A percentile compares a stretch with the other conserved stretches of the same genome.
Conservation (phyloP, 2,888 invertebrate species). For the Drosophila meridionalis region DNA sequence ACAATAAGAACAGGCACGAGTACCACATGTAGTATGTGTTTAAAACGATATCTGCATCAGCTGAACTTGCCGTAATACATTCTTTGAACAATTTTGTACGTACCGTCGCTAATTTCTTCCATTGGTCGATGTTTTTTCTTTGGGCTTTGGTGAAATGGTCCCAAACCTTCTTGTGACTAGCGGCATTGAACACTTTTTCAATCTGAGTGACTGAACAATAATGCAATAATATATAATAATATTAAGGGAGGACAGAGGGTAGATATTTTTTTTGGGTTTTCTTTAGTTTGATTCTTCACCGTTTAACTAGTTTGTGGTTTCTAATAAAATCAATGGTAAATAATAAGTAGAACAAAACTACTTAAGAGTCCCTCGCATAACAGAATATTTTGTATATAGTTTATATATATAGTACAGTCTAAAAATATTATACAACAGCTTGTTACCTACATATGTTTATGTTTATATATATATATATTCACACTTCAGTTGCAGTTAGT, state of each 20-base stretch:
- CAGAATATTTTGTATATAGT: conserved; percentile 43
- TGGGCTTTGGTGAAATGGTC: conserved; percentile 99
- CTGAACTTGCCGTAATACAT: conserved; percentile 63
- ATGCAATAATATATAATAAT: conserved; percentile 85
- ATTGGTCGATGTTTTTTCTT: conserved; percentile 98
- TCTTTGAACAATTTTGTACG: conserved; percentile 84
- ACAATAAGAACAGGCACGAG: conserved; percentile 33
- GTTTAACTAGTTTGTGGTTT: conserved; percentile 57
- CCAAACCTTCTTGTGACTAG: conserved; percentile 99
- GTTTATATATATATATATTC: conserved; percentile 31
- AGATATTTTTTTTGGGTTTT: conserved; percentile 59
- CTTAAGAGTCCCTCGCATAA: conserved; percentile 69
- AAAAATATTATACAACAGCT: conserved; percentile 60
- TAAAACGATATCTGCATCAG: conserved; percentile 47
- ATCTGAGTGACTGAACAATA: conserved; percentile 96
- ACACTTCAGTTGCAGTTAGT: conserved; percentile 52
- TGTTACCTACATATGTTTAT: conserved; percentile 57
- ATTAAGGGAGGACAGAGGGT: conserved; percentile 81
- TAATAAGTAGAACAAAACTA: conserved; percentile 63
- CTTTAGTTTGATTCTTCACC: conserved; percentile 46
- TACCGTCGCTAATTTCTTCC: conserved; percentile 99
- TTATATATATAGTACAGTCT: conserved; percentile 60
- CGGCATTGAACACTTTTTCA: conserved; percentile 98
- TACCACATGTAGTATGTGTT: conserved; percentile 36
- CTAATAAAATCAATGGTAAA: conserved; percentile 58